A percentile compares a stretch with the other conserved stretches of the same genome.
phyloP scores from a whole-genome alignment of 2,797 vertebrate genomes.

The Semotilus atromaculatus region DNA sequence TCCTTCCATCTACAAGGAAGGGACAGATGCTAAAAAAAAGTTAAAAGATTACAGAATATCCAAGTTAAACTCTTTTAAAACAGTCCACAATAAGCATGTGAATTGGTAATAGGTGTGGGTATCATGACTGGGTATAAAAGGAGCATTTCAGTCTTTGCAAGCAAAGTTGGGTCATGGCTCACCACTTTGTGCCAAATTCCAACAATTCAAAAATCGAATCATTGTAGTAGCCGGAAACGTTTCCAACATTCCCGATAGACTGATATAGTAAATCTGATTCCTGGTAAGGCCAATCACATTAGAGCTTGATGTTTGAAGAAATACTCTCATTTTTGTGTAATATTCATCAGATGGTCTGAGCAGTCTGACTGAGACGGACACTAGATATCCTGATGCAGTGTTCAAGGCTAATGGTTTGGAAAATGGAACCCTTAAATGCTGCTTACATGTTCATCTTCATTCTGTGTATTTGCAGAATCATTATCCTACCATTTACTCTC shows the following conservation, averaged over 20 bases:
- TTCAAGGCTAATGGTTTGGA: conserved; percentile 19
- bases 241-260: background rate
- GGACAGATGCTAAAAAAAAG: background rate
- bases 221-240: background rate
- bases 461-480: conserved; percentile 21
- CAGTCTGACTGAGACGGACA: background rate
- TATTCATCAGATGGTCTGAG: conserved; percentile 23
- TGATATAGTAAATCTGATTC: background rate
- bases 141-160: background rate
- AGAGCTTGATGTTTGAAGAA: conserved; percentile 13
- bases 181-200: no score
- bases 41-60: background rate
- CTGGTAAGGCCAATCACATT: background rate
- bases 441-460: conserved; percentile 27
- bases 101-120: background rate
- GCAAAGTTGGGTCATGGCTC: background rate
- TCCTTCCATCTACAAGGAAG: no score
- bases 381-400: conserved; percentile 17
- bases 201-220: background rate
- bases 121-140: background rate
- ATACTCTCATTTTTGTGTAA: conserved; percentile 10
- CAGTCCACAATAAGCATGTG: background rate
- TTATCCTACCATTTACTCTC: conserved; percentile 30
- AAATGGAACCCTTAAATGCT: conserved; percentile 5
- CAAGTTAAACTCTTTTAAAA: background rate